Evolutionary conservation across 2,113 vertebrate genomes (phyloP).

Genomic region (Psittacara wagleri): DNA sequence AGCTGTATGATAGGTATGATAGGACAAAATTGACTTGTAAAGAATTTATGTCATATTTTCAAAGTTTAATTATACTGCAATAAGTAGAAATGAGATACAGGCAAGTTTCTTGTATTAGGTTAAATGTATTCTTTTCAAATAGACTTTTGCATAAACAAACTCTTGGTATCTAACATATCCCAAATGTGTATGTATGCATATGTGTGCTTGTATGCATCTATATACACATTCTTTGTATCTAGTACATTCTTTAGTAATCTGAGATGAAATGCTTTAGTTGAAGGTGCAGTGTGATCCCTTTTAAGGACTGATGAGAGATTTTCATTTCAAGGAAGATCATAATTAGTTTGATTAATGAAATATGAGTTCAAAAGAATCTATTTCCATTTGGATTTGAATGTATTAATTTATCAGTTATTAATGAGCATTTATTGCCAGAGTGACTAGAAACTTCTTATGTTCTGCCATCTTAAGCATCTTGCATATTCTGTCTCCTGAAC

Average conservation of each 20-base stretch:
- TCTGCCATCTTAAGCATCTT: not conserved
- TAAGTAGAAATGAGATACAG: not conserved
- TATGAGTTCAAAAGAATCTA: not conserved
- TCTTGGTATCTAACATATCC: not conserved
- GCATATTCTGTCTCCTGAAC: not conserved
- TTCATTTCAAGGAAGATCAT: not conserved
- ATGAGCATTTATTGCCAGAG: not conserved
- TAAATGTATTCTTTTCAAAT: not conserved
- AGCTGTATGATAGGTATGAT: not conserved
- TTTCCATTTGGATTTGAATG: not conserved
- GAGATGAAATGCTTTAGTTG: not conserved
- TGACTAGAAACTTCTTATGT: not conserved
- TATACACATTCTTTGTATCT: not conserved
- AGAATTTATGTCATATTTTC: not conserved
- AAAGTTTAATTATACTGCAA: not conserved
- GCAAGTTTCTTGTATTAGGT: not conserved
- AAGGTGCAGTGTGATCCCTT: not conserved
- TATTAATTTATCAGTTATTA: not conserved
- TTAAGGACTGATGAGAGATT: not conserved
- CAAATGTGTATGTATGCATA: not conserved
- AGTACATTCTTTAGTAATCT: not conserved
- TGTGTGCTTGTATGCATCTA: not conserved
- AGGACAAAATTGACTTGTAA: not conserved
- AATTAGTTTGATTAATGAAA: not conserved
- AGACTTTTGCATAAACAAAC: not conserved